These are phyloP conservation scores for Elgaria multicarinata DNA, from an alignment of 2,113 vertebrate genomes.

Conservation along the genomic window DNA sequence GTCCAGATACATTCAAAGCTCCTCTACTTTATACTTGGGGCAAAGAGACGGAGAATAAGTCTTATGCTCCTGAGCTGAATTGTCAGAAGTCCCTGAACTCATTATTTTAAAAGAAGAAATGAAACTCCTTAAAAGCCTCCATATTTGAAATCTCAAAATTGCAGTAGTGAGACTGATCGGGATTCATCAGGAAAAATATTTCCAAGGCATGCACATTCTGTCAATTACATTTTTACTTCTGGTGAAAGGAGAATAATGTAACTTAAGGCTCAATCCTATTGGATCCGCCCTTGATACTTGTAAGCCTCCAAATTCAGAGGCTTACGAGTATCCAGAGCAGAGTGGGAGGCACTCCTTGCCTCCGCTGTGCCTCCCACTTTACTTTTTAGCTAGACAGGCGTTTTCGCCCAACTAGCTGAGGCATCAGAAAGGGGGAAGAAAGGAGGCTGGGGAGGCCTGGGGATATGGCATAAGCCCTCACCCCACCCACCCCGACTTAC, in stretches of 20 bases:
- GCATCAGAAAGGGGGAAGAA: no score
- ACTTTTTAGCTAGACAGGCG: no score
- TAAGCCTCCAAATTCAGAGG: no score
- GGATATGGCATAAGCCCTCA: no score
- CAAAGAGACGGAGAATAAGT: neutral
- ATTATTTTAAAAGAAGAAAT: neutral
- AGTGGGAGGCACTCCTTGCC: no score
- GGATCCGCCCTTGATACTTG: no score
- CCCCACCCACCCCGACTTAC: no score
- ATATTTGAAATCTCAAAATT: neutral
- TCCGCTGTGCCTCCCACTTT: no score
- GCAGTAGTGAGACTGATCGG: neutral
- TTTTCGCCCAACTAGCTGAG: no score
- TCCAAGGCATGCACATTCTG: neutral
- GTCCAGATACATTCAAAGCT: conserved; percentile 18
- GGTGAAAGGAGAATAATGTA: neutral
- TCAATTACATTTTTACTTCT: neutral
- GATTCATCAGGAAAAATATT: neutral
- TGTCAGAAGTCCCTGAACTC: neutral
- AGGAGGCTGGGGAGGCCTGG: no score
- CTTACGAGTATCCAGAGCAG: no score
- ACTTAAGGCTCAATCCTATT: no score
- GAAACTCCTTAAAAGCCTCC: neutral
- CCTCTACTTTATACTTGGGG: neutral
- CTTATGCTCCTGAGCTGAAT: neutral